phyloP scores from a whole-genome alignment of 2,113 vertebrate species.

The Haemorhous mexicanus region DNA sequence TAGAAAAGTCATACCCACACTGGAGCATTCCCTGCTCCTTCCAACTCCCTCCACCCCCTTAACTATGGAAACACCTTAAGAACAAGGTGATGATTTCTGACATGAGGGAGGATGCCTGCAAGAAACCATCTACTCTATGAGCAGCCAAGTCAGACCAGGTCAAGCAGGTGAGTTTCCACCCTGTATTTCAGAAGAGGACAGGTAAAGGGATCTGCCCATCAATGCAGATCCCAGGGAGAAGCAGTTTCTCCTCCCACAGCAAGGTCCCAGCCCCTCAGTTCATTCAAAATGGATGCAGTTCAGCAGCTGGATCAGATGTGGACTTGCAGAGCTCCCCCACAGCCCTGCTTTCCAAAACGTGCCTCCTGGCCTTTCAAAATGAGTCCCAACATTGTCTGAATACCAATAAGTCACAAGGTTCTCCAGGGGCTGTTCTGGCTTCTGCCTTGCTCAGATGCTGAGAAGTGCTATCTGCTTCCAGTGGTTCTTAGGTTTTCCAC shows the following conservation, averaged over 20 bases:
- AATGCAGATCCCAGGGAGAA: background rate
- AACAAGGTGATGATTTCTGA: background rate
- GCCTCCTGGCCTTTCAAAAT: background rate
- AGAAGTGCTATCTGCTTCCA: background rate
- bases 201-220: background rate
- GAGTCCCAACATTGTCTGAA: background rate
- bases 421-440: background rate
- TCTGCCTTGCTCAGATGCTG: background rate
- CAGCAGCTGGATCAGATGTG: background rate
- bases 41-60: background rate
- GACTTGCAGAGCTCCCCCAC: rapidly evolving
- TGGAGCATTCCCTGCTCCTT: background rate
- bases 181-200: background rate
- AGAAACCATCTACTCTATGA: background rate
- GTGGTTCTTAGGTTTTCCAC: constrained; percentile 59
- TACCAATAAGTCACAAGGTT: background rate
- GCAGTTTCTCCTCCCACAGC: background rate
- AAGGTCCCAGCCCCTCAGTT: background rate
- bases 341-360: background rate
- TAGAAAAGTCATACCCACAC: background rate
- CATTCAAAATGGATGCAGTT: background rate
- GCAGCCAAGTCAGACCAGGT: background rate
- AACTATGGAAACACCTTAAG: background rate
- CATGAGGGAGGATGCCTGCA: background rate
- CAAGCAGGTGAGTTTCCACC: background rate